phyloP scores from a whole-genome alignment of 2,888 invertebrate genomes.

The Cartodere bifasciata region DNA sequence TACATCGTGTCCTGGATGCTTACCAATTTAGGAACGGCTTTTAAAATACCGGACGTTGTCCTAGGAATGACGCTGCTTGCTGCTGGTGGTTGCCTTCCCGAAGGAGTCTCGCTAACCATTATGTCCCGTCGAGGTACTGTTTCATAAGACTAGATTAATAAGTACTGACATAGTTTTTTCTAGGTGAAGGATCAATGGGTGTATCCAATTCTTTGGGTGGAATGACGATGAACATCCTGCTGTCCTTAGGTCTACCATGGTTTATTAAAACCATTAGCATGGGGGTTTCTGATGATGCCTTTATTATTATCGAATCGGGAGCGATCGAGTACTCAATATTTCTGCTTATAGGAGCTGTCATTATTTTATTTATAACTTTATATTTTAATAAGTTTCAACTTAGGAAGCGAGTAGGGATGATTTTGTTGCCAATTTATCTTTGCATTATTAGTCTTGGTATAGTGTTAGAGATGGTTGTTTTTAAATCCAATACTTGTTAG shows the following conservation, averaged over 20 bases:
- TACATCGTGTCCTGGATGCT: slow-evolving; percentile 91
- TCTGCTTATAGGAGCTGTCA: slow-evolving; percentile 62
- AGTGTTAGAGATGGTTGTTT: slow-evolving; percentile 53
- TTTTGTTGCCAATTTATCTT: slow-evolving; percentile 52
- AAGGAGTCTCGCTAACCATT: slow-evolving; percentile 68
- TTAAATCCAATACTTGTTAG: slow-evolving; percentile 13
- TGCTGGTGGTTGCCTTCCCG: slow-evolving; percentile 83
- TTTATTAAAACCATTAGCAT: slow-evolving; percentile 56
- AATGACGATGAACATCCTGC: slow-evolving; percentile 71
- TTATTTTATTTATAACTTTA: slow-evolving; percentile 54
- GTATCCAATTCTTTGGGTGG: slow-evolving; percentile 79
- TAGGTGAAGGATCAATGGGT: slow-evolving; percentile 76
- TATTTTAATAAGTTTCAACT: slow-evolving; percentile 57
- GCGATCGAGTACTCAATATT: slow-evolving; percentile 74
- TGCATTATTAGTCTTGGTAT: slow-evolving; percentile 65
- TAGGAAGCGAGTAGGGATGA: slow-evolving; percentile 52
- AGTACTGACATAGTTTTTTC: no score
- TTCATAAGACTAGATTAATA: no score
- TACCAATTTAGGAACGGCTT: slow-evolving; percentile 58
- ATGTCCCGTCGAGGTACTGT: slow-evolving; percentile 79
- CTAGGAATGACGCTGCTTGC: slow-evolving; percentile 88
- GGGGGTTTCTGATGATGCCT: slow-evolving; percentile 31
- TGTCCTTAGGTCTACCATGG: slow-evolving; percentile 79
- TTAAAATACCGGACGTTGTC: slow-evolving; percentile 72
- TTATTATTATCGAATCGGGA: slow-evolving; percentile 59